Conservation (phyloP, 2,888 invertebrate genomes). For the Caenorhabditis macrosperma region DNA sequence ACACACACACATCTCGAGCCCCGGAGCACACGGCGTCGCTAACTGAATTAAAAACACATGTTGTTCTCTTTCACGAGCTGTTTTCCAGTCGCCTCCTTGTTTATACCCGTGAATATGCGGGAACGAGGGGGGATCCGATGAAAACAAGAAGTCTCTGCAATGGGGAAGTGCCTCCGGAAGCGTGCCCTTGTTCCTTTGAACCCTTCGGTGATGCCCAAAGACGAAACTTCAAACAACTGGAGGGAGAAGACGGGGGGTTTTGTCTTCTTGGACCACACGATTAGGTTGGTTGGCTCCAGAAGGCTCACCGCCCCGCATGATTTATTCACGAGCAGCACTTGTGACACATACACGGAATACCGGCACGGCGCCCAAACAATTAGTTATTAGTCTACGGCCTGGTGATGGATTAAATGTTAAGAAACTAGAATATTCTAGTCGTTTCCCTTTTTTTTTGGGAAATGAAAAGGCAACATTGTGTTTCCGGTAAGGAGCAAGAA, state of each 20-base stretch:
- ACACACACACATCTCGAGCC: no score
- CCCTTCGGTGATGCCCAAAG: slow-evolving; percentile 8
- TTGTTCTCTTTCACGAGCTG: slow-evolving; percentile 1
- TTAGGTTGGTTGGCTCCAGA: slow-evolving; percentile 21
- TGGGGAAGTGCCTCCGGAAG: neutral
- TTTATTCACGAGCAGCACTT: slow-evolving; percentile 36
- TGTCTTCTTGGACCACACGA: slow-evolving; percentile 13
- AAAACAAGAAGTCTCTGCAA: neutral
- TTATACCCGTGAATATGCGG: no score
- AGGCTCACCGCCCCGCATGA: slow-evolving; percentile 6
- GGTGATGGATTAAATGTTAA: slow-evolving; percentile 28
- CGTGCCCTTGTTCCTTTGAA: neutral
- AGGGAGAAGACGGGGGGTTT: neutral
- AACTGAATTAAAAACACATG: slow-evolving; percentile 32
- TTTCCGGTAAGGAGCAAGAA: no score
- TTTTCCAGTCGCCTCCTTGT: slow-evolving; percentile 1
- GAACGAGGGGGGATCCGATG: neutral
- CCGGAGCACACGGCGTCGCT: neutral
- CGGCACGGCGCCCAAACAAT: slow-evolving; percentile 33
- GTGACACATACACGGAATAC: slow-evolving; percentile 31
- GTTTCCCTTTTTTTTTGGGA: no score
- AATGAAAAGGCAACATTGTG: neutral
- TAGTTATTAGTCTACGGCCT: slow-evolving; percentile 13
- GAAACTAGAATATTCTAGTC: slow-evolving; percentile 8
- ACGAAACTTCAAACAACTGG: slow-evolving; percentile 30